Conservation (phyloP, 2,113 vertebrate genomes). For the Planiliza haematocheilus region DNA sequence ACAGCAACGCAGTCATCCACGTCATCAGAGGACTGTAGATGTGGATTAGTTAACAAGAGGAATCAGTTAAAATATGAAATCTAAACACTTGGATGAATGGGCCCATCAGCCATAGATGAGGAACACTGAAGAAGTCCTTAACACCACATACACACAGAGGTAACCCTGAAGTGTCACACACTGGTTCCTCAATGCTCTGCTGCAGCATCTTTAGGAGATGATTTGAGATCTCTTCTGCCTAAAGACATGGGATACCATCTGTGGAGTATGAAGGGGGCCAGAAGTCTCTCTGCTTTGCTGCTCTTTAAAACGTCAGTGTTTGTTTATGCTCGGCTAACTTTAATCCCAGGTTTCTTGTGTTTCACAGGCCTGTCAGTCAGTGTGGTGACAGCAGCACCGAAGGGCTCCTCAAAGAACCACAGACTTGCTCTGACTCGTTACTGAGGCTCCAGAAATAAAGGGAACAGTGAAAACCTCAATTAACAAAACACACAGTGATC, state of each 20-base stretch:
- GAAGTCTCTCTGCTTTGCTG: constrained; percentile 7
- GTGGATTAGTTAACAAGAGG: no score
- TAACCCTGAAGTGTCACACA: constrained; percentile 19
- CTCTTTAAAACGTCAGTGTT: constrained; percentile 60
- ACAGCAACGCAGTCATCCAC: no score
- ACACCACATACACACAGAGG: no score
- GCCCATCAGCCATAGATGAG: no score
- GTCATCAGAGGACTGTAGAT: no score
- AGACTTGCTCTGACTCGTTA: constrained; percentile 68
- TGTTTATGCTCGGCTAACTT: constrained; percentile 68
- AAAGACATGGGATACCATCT: not conserved
- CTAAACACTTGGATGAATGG: no score
- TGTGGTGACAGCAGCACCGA: constrained; percentile 74
- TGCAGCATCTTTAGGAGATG: no score
- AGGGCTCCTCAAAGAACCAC: constrained; percentile 63
- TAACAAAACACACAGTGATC: constrained; percentile 19
- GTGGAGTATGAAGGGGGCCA: constrained; percentile 23
- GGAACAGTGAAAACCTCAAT: constrained; percentile 30
- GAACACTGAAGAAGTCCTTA: no score
- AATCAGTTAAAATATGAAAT: no score
- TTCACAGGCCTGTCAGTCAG: constrained; percentile 75
- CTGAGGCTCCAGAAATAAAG: constrained; percentile 55
- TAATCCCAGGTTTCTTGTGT: constrained; percentile 75
- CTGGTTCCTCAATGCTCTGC: no score
- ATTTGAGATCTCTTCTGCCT: not conserved